Evolutionary conservation across 2,113 vertebrate species (phyloP), one percentile per base, ranked within the genome.

Genomic region (Scomber japonicus): DNA sequence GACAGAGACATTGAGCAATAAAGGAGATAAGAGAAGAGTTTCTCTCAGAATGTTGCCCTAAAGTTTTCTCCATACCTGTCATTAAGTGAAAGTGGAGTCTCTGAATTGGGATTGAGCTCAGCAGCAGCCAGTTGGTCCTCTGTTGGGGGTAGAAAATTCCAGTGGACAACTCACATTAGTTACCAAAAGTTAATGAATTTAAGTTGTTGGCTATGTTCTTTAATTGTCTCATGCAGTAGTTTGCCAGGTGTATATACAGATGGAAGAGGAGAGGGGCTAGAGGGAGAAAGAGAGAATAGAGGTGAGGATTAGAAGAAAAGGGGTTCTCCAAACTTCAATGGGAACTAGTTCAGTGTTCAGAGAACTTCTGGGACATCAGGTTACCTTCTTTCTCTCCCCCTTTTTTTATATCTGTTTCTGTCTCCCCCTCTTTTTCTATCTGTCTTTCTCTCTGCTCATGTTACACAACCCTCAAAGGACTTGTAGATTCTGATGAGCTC

Each of bases 391-490:
- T 87, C 72, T 86, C 84, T 46, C 31, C 69, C 66, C 27, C 61
- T 51, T 30, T 81, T 75, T 74, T 61, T 75, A 69, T 85, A 21
- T 81, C 62, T 45, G 9, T 79, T 78, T 80, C 5, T 83, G 74
- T 64, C 44, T 72, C 83, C 78, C 60, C 45, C 44, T 61, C 65
- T 90, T 82, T 87, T 82, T 91, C 81, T 89, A 56, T 85, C 71
- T 83, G 71, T 89, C 85, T 83, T 65, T 92, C 86, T 83, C 80
- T 71, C 87, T 68, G 62, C 92, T 95, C 93, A 80, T 89, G 88
- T 95, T 94, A 93, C 94, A 93, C 91, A 94, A 92, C 72, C 80
- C 89, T 92, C 90, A 90, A 93, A 93, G 91, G 87, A 87, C 86
- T 79, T 87, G 78, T 72, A 90, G 86, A 86, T 89, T 79, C 78